Evolutionary conservation across 2,113 vertebrate genomes (phyloP).

Genomic region (Paralichthys olivaceus): DNA sequence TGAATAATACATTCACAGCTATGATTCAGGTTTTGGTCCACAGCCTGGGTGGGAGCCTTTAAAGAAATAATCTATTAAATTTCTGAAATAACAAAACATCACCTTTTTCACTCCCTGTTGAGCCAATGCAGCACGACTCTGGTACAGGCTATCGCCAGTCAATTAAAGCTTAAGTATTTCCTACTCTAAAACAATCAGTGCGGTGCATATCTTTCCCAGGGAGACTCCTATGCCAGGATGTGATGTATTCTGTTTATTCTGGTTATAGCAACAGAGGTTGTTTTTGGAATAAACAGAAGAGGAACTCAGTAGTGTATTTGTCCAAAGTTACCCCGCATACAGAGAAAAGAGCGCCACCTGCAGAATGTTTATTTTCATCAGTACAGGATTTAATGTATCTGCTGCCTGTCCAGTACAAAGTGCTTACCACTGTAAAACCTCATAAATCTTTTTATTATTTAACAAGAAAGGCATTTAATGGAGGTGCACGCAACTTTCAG

Average conservation of each 20-base stretch:
- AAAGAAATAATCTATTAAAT: conserved; percentile 8
- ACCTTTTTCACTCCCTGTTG: not conserved
- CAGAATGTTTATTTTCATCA: not conserved
- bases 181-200: not conserved
- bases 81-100: conserved; percentile 11
- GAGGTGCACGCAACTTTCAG: too few species aligned
- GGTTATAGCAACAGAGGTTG: not conserved
- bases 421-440: too few species aligned
- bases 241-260: not conserved
- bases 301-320: not conserved
- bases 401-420: too few species aligned
- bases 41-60: not conserved
- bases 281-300: conserved; percentile 1
- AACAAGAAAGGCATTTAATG: too few species aligned
- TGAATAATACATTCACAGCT: not conserved
- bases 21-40: not conserved
- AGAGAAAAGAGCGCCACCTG: not conserved
- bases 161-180: conserved; percentile 2
- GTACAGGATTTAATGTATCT: not conserved
- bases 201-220: conserved; percentile 11
- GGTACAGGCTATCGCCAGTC: not conserved
- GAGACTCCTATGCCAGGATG: conserved; percentile 6
- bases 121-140: not conserved
- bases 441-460: too few species aligned
- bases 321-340: not conserved